Conservation (phyloP, 2,797 vertebrate species). For the Prunella strophiata region DNA sequence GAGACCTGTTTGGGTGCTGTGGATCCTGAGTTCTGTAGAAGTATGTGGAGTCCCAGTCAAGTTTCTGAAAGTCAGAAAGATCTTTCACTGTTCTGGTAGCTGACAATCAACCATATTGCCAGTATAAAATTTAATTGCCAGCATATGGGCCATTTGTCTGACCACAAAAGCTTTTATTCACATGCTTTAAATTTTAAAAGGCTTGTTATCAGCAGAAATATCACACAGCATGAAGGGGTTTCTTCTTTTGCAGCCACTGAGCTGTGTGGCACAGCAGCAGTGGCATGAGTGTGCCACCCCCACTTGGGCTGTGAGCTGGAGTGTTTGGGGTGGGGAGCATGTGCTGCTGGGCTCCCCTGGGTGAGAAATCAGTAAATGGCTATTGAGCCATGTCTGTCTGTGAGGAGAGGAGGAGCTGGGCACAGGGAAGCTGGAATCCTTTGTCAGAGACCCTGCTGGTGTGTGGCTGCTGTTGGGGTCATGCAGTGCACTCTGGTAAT, state of each 20-base stretch:
- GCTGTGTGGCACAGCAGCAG: background rate
- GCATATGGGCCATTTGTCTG: constrained; percentile 11
- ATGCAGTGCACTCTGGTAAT: background rate
- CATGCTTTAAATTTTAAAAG: background rate
- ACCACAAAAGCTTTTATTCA: constrained; percentile 39
- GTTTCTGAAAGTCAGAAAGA: background rate
- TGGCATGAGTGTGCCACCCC: background rate
- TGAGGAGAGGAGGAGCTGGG: background rate
- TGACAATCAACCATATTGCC: background rate
- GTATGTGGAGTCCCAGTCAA: rapidly evolving
- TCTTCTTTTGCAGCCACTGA: background rate
- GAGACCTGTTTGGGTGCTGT: background rate
- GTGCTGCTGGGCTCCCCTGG: background rate
- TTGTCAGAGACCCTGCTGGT: background rate
- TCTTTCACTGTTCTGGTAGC: background rate
- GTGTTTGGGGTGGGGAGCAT: background rate
- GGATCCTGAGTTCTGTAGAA: background rate
- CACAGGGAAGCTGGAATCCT: background rate
- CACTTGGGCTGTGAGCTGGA: background rate
- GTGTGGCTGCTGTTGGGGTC: rapidly evolving
- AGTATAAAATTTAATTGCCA: background rate
- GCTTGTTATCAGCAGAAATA: constrained; percentile 29
- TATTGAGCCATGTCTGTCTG: background rate
- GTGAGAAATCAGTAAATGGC: background rate
- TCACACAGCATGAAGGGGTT: background rate